Conservation (phyloP, 2,113 vertebrate species). For the cat (Felis catus) region F.catus_Fca126_mat1.0 CM031415.1:58857501-58858000, state of each 20-base stretch:
- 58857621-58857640: neutral
- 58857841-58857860: neutral
- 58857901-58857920: neutral
- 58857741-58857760: neutral
- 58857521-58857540: too few species aligned
- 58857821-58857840: neutral
- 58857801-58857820: neutral
- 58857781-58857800: neutral
- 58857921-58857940: neutral
- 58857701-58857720: neutral
- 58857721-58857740: neutral
- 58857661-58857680: neutral
- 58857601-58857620: neutral
- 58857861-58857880: neutral
- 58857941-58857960: too few species aligned
- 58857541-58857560: too few species aligned
- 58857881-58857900: neutral
- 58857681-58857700: neutral
- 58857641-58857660: neutral
- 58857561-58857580: too few species aligned
- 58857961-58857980: too few species aligned
- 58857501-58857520: too few species aligned
- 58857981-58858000: too few species aligned
- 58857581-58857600: too few species aligned
- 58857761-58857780: neutral